Evolutionary conservation across 2,797 vertebrate genomes (phyloP), one percentile per base, ranked within the genome.

Genomic region (Hypotaenidia okinawae): DNA sequence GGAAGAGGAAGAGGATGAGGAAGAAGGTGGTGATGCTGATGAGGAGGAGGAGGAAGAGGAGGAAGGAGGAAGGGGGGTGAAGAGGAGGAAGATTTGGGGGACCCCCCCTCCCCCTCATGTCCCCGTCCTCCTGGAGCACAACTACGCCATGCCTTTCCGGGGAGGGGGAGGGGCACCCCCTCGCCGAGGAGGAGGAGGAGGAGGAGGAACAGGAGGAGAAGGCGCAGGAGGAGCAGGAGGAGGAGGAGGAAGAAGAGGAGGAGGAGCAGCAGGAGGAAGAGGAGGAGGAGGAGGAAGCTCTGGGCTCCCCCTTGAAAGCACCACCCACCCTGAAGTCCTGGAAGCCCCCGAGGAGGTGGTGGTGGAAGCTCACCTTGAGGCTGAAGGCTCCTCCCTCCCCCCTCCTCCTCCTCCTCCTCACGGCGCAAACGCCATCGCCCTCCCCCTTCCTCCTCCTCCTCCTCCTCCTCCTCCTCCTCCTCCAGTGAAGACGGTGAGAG

Each of bases 341-440:
- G 99, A 99, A 95, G 99, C 99, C 2, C 99, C 99, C 0, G 99
- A 99, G 97, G 99, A 99, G 96, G 98, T 99, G 10, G 98, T 99
- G 41, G 92, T 97, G 24, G 97, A 96, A 8, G 97, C 96, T 28
- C 32, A 51, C 43, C 41, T 16, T 13, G 74, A 54, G 16, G 9
- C 52, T 6, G 52, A 54, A 16, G 52, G 52, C 58, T 9, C 30
- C 17, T 5, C 54, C 54, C 37, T 39, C 37, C 37, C 37, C 10
- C 37, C n/a, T n/a, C n/a, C n/a, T n/a, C 37, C 10, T 39, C 37
- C 37, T 39, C 37, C 10, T 39, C 37, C 37, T 39, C 37, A 39
- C 58, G 58, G 14, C 58, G 58, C 58, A 61, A 61, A 7, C 58
- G 58, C 6, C 58, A 61, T 25, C 58, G 58, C 24, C 58, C 58